Conservation (phyloP, 2,888 invertebrate species). For the Nematopogon swammerdamellus region DNA sequence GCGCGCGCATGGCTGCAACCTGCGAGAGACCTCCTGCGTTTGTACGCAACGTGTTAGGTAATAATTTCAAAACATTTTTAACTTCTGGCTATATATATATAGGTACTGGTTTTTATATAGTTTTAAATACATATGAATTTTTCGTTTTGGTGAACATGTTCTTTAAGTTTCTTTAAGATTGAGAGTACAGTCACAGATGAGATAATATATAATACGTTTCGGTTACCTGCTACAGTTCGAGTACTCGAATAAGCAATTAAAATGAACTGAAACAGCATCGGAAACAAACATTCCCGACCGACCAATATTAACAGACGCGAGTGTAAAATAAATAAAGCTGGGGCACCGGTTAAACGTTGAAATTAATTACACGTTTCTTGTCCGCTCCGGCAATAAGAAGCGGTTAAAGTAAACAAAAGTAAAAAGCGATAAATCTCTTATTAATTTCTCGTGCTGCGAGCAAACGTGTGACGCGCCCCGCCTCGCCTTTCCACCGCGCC, state of each 20-base stretch:
- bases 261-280: neutral
- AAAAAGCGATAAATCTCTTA: slow-evolving; percentile 10
- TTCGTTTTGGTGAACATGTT: too few species aligned
- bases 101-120: too few species aligned
- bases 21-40: too few species aligned
- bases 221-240: too few species aligned
- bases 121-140: too few species aligned
- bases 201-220: too few species aligned
- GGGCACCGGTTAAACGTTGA: slow-evolving; percentile 12
- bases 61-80: too few species aligned
- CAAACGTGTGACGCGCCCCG: slow-evolving; percentile 2
- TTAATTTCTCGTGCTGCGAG: slow-evolving; percentile 5
- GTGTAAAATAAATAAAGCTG: slow-evolving; percentile 10
- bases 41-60: too few species aligned
- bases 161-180: too few species aligned
- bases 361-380: slow-evolving; percentile 21
- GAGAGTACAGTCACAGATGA: too few species aligned
- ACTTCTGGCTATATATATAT: too few species aligned
- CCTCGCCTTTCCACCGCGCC: neutral
- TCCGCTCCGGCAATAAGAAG: slow-evolving; percentile 7
- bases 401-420: slow-evolving; percentile 11
- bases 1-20: too few species aligned
- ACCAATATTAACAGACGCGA: neutral
- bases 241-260: neutral
- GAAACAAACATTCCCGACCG: neutral